A percentile compares a stretch with the other conserved stretches of the same genome.
Conservation (phyloP, 92 coral and sea anemone genomes). For the Bergia puertoricense region DNA sequence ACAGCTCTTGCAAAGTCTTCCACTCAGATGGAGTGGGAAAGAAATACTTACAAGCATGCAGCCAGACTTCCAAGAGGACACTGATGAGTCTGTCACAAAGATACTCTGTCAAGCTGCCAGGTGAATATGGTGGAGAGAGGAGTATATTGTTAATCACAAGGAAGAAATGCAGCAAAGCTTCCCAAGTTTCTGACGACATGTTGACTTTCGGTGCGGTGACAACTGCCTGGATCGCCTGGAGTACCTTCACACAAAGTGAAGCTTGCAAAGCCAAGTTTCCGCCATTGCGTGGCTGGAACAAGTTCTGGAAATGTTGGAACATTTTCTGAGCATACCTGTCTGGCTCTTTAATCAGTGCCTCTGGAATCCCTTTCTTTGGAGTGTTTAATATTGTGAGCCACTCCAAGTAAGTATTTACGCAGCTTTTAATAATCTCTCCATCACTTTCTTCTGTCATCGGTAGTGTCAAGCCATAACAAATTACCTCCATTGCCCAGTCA, state of each 20-base stretch:
- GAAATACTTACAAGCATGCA: slow-evolving; percentile 80
- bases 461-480: slow-evolving; percentile 87
- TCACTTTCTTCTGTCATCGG: slow-evolving; percentile 87
- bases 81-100: slow-evolving; percentile 83
- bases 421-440: slow-evolving; percentile 94
- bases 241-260: slow-evolving; percentile 81
- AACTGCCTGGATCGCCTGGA: slow-evolving; percentile 76
- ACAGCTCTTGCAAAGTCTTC: slow-evolving; percentile 96
- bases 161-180: slow-evolving; percentile 79
- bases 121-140: slow-evolving; percentile 83
- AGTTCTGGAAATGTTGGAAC: slow-evolving; percentile 90
- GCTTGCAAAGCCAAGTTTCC: slow-evolving; percentile 97
- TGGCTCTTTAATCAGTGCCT: slow-evolving; percentile 74
- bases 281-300: slow-evolving; percentile 74
- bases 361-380: slow-evolving; percentile 84
- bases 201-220: slow-evolving; percentile 60
- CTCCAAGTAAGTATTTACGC: slow-evolving; percentile 86
- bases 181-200: slow-evolving; percentile 85
- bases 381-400: slow-evolving; percentile 78
- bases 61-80: slow-evolving; percentile 91
- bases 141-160: slow-evolving; percentile 82
- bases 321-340: slow-evolving; percentile 78
- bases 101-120: slow-evolving; percentile 93
- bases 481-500: slow-evolving; percentile 97
- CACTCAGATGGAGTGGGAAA: slow-evolving; percentile 96